These are phyloP conservation scores for Drosophila gaucha DNA, from an alignment of 2,888 invertebrate species.

Conservation along the genomic window DNA sequence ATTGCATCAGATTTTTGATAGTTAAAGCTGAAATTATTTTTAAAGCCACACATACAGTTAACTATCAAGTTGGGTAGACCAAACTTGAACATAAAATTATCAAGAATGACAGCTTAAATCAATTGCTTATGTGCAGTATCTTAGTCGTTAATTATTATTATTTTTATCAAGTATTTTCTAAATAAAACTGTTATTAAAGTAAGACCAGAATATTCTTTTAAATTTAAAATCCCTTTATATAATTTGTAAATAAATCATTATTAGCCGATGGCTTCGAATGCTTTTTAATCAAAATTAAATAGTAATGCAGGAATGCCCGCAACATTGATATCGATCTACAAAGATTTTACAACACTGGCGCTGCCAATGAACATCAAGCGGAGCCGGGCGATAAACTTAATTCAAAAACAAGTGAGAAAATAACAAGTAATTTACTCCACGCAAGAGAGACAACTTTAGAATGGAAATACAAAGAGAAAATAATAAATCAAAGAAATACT, in stretches of 20 bases:
- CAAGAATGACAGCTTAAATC: too few relatives aligned
- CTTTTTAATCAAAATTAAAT: background rate
- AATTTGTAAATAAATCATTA: background rate
- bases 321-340: background rate
- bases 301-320: background rate
- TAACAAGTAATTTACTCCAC: background rate
- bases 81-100: too few relatives aligned
- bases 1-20: too few relatives aligned
- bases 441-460: background rate
- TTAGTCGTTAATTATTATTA: too few relatives aligned
- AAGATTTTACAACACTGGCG: slow-evolving; percentile 2
- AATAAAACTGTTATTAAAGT: too few relatives aligned
- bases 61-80: too few relatives aligned
- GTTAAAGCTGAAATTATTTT: too few relatives aligned
- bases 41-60: too few relatives aligned
- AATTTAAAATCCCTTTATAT: background rate
- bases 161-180: too few relatives aligned
- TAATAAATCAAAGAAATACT: slow-evolving; percentile 5
- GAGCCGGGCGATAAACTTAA: background rate
- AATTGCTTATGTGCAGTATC: too few relatives aligned
- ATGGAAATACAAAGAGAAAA: slow-evolving; percentile 10
- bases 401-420: background rate
- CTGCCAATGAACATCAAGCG: background rate
- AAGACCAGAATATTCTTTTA: too few relatives aligned
- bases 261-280: too few relatives aligned